phyloP scores from a whole-genome alignment of 2,888 invertebrate species.

The Lamproptera curius region DNA sequence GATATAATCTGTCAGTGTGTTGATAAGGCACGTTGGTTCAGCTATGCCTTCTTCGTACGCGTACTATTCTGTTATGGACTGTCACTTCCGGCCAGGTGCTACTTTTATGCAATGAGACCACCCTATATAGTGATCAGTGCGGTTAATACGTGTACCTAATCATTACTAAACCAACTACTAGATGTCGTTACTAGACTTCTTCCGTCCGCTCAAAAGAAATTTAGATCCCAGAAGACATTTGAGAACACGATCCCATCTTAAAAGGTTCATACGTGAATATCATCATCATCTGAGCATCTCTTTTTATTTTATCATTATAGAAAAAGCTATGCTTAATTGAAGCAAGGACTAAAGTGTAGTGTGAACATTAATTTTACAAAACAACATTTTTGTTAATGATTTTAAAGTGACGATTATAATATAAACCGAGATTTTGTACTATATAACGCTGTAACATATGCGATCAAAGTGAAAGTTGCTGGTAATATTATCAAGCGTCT shows the following conservation, averaged over 20 bases:
- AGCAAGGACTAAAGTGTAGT: no score
- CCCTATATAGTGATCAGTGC: constrained; percentile 10
- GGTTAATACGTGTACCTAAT: constrained; percentile 1
- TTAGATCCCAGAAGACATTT: no score
- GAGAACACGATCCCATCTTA: no score
- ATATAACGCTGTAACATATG: no score
- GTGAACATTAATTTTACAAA: no score
- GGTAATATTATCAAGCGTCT: background rate
- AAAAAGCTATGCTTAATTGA: background rate
- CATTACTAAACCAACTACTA: background rate
- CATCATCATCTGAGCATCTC: no score
- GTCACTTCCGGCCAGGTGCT: constrained; percentile 20
- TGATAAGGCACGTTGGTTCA: constrained; percentile 20
- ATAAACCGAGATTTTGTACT: no score
- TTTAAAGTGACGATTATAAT: no score
- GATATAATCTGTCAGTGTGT: constrained; percentile 25
- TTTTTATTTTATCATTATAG: background rate
- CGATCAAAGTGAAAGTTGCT: background rate
- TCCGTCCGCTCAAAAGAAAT: background rate
- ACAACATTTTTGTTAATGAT: no score
- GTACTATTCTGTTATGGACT: constrained; percentile 16
- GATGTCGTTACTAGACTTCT: background rate
- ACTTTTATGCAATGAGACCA: constrained; percentile 9
- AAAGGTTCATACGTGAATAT: no score
- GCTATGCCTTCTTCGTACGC: constrained; percentile 6